A percentile compares a stretch with the other conserved stretches of the same genome.
Conservation (phyloP, 2,113 vertebrate genomes). For the Oreochromis niloticus region DNA sequence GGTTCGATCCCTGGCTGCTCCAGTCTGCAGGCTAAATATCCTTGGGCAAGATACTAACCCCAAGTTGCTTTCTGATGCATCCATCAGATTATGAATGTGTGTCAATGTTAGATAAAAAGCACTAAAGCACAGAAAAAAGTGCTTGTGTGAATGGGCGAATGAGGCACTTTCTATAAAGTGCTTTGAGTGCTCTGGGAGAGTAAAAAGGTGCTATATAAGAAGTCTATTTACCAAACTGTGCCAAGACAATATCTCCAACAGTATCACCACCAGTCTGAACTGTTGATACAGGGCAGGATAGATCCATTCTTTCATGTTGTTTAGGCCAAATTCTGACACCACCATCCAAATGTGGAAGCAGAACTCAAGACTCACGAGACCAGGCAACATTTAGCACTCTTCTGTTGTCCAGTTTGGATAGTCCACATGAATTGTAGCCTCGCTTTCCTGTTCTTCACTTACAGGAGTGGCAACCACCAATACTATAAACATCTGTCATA, state of each 20-base stretch:
- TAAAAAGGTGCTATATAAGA: rapidly evolving
- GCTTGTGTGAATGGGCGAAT: rapidly evolving
- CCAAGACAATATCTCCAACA: neutral
- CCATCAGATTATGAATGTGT: neutral
- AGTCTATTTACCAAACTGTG: neutral
- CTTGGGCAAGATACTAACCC: neutral
- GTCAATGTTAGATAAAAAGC: neutral
- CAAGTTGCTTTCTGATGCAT: rapidly evolving
- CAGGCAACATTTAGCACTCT: neutral
- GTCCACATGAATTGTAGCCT: neutral
- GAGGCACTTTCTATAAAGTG: neutral
- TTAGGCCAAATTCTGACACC: neutral
- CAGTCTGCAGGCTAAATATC: neutral
- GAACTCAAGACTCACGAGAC: neutral
- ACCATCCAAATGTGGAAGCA: neutral
- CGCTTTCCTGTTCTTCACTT: rapidly evolving
- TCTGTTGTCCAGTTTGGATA: neutral
- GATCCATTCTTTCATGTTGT: neutral
- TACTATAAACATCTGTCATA: neutral
- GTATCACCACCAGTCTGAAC: neutral
- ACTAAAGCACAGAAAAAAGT: rapidly evolving
- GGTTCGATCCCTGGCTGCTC: rapidly evolving
- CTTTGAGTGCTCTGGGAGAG: rapidly evolving
- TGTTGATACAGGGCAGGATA: neutral
- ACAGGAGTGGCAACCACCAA: rapidly evolving